Percentiles rank a stretch among this genome's conserved stretches.
Evolutionary conservation across 1,140 invertebrate genomes (phyloP).

Genomic region (Drosophila mauritiana): DNA sequence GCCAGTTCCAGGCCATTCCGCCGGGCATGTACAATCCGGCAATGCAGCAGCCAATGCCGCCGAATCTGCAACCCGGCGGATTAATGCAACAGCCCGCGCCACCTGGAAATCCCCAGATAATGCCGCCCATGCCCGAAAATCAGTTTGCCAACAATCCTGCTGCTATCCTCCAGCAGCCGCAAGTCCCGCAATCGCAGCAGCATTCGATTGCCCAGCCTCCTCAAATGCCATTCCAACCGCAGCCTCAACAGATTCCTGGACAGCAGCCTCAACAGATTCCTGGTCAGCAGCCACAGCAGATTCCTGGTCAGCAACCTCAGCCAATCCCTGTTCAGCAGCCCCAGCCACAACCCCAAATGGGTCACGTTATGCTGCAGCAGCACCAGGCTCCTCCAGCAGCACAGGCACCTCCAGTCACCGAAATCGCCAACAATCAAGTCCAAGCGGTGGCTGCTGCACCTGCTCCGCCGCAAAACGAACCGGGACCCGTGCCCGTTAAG

Average conservation of each 20-base stretch:
- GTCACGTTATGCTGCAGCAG: slow-evolving; percentile 84
- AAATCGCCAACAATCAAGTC: slow-evolving; percentile 57
- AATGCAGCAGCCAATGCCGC: slow-evolving; percentile 60
- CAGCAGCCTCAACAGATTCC: slow-evolving; percentile 55
- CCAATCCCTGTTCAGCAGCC: slow-evolving; percentile 54
- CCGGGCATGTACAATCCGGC: slow-evolving; percentile 76
- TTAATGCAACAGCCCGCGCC: slow-evolving; percentile 33
- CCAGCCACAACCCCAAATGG: slow-evolving; percentile 59
- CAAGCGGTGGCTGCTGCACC: slow-evolving; percentile 69
- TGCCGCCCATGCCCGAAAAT: slow-evolving; percentile 34
- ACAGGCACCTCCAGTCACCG: slow-evolving; percentile 70
- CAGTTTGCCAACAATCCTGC: slow-evolving; percentile 34
- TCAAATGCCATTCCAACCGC: slow-evolving; percentile 49
- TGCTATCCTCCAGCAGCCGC: background rate
- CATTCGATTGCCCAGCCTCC: slow-evolving; percentile 17
- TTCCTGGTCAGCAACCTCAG: slow-evolving; percentile 56
- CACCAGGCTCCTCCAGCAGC: slow-evolving; percentile 66
- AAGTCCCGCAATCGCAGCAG: slow-evolving; percentile 36
- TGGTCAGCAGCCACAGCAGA: slow-evolving; percentile 52
- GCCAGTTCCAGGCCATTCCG: slow-evolving; percentile 46
- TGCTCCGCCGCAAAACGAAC: slow-evolving; percentile 84
- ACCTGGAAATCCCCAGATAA: slow-evolving; percentile 50
- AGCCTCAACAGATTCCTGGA: slow-evolving; percentile 8
- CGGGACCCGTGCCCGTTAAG: slow-evolving; percentile 66
- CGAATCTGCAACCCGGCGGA: slow-evolving; percentile 26